Evolutionary conservation across 2,888 invertebrate species (phyloP).

Genomic region (Ramazzottius varieornatus): DNA sequence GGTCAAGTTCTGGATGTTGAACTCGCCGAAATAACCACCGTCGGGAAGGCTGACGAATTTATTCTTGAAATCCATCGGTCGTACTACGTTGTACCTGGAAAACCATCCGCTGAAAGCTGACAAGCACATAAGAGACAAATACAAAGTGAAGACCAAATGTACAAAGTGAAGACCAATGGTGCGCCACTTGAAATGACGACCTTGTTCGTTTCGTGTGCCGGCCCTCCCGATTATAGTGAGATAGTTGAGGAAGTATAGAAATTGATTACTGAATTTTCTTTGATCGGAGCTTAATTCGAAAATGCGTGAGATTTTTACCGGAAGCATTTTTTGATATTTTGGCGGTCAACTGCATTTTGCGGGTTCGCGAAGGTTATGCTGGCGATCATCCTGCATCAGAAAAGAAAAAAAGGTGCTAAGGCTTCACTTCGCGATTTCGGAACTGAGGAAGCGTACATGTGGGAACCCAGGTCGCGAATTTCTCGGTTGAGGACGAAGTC

Average conservation of each 20-base stretch:
- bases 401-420: not conserved
- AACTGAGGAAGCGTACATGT: not conserved
- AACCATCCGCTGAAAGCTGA: no score
- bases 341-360: not conserved
- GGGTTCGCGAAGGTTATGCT: not conserved
- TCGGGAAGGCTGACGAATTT: not conserved
- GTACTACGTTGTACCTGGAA: not conserved
- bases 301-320: no score
- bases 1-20: not conserved
- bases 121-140: no score
- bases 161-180: no score
- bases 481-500: not conserved
- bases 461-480: not conserved
- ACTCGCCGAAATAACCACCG: slow-evolving; percentile 1
- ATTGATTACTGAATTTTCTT: no score
- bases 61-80: not conserved
- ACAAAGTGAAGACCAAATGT: no score
- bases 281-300: no score
- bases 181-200: no score
- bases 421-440: not conserved
- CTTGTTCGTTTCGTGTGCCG: no score
- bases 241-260: no score
- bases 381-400: not conserved
- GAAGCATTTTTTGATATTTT: not conserved
- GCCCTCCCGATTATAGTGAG: no score